Base-by-base conservation (phyloP, 2,888 invertebrate species). In the Pyrgus malvae region DNA sequence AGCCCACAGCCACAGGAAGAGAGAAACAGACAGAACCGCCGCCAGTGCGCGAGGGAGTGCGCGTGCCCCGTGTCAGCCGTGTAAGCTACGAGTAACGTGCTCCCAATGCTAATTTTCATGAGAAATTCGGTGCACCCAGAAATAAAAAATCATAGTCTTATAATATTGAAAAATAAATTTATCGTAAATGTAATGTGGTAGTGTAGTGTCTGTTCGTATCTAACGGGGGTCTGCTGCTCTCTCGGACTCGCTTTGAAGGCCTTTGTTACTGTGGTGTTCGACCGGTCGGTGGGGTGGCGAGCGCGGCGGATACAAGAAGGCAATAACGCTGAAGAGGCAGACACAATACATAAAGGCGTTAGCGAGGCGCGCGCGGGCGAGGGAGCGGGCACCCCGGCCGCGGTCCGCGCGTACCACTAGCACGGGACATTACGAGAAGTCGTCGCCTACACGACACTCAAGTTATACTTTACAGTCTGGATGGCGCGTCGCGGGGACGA, bases 141-240 rank as follows among this genome's bases (percentile, higher is more conserved):
- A 77, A 72, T 75, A 25, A 69, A 75, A 78, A 78, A 68, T 68
- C 61, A 68, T 56, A 59, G 31, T 57, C 46, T 67, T 62, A 76
- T 72, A 77, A 70, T 68, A 70, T 65, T 66, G 67, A 68, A 73
- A 74, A 74, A 69, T 78, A 75, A 66, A 76, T 74, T 82, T 76
- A 78, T 80, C 66, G 74, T 82, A 78, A 65, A 77, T 84, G 85
- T 85, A 80, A 83, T 66, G 88, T 86, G 84, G 81, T 78, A 70
- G 85, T 87, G 89, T 90, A 74, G 87, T 87, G 86, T 88, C 77
- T 79, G 81, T 80, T 83, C 73, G 76, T 74, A 71, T 83, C 78
- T 84, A 87, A 90, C 89, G 89, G 89, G 83, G 89, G 85, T 91
- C 91, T 91, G 91, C 91, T 91, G 90, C 90, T 91, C 91, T 91